Evolutionary conservation across 2,113 vertebrate species (phyloP).

Genomic region (Chamaea fasciata): DNA sequence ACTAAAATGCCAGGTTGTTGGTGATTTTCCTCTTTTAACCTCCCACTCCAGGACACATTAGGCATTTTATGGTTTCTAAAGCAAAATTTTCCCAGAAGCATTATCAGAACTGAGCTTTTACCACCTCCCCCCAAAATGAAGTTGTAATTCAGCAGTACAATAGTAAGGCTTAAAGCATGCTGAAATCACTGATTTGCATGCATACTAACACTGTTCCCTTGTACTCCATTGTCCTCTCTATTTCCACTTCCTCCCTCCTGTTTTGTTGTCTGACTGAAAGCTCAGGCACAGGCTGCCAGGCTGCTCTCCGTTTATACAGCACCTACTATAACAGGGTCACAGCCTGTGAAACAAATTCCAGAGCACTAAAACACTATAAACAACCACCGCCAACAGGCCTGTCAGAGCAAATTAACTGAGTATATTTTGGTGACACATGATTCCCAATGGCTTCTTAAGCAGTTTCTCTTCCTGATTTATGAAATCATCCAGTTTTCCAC

Average conservation of each 20-base stretch:
- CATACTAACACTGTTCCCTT: neutral
- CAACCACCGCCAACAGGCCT: neutral
- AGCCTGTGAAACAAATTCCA: neutral
- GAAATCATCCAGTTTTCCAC: neutral
- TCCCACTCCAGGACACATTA: neutral
- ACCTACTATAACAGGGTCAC: neutral
- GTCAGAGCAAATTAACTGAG: constrained; percentile 6
- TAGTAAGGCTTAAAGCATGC: neutral
- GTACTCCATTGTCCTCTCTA: neutral
- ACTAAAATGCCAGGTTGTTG: neutral
- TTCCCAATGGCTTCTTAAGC: neutral
- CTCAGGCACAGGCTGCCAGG: neutral
- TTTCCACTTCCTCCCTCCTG: neutral
- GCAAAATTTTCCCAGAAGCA: neutral
- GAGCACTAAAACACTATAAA: neutral
- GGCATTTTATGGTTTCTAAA: neutral
- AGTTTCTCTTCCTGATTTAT: neutral
- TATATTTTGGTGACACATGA: neutral
- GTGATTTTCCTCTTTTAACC: neutral
- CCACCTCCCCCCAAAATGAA: neutral
- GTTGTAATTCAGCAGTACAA: neutral
- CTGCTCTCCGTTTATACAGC: neutral
- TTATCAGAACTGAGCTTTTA: neutral
- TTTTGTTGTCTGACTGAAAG: neutral
- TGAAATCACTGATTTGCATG: neutral